A percentile compares a stretch with the other conserved stretches of the same genome.
These are phyloP conservation scores for Gastrophryne carolinensis DNA, from an alignment of 2,797 vertebrate genomes.

Conservation along the genomic window DNA sequence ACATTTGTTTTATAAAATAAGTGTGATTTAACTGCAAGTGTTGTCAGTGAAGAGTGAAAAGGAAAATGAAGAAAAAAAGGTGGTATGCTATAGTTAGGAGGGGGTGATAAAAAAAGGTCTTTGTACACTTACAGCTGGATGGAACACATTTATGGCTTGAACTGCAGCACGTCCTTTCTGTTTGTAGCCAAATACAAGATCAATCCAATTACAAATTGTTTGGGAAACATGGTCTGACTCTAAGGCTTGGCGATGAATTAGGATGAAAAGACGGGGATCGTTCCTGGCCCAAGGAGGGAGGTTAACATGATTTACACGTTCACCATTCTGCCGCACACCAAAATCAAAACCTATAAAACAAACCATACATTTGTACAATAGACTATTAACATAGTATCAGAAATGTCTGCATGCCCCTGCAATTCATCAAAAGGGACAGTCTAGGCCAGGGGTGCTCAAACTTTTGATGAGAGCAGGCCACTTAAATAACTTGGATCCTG, in stretches of 20 bases:
- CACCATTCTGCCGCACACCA: constrained; percentile 93
- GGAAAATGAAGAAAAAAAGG: no score
- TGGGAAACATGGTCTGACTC: constrained; percentile 96
- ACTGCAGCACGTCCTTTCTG: constrained; percentile 97
- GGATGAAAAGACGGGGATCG: constrained; percentile 91
- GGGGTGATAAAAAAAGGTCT: no score
- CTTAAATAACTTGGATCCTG: no score
- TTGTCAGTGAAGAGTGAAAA: no score
- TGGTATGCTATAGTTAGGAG: no score
- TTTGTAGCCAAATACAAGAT: constrained; percentile 97
- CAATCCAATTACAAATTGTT: constrained; percentile 96
- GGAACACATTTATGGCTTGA: constrained; percentile 97
- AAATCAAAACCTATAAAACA: constrained; percentile 92
- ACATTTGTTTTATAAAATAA: no score
- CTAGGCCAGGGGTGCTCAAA: no score
- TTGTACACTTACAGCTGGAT: constrained; percentile 86
- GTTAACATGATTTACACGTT: constrained; percentile 94
- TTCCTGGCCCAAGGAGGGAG: constrained; percentile 95
- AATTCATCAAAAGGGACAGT: no score
- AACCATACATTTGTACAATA: background rate
- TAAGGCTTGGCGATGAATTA: constrained; percentile 94
- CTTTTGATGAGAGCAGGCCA: no score
- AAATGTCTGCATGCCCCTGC: no score
- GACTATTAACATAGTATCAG: background rate
- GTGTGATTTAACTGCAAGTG: no score